Evolutionary conservation across 2,113 vertebrate species (phyloP).

Genomic region (Fukomys damarensis): DNA sequence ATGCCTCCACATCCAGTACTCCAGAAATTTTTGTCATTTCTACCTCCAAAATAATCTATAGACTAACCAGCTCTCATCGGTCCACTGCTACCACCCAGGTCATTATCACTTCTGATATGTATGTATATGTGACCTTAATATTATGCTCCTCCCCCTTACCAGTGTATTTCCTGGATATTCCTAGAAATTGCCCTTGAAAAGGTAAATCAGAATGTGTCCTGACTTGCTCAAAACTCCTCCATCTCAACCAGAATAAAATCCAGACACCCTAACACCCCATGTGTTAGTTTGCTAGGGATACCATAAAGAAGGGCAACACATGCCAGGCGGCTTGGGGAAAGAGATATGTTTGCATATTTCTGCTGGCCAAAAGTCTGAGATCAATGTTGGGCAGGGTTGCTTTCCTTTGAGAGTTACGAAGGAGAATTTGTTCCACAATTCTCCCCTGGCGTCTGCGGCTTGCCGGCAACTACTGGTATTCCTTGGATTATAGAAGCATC

Average conservation of each 20-base stretch:
- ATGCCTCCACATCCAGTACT: background rate
- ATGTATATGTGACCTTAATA: background rate
- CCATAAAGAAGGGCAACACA: background rate
- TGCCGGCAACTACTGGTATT: background rate
- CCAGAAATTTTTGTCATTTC: background rate
- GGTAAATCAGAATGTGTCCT: background rate
- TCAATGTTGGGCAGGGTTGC: fast-evolving
- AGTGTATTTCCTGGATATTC: background rate
- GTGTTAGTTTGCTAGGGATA: background rate
- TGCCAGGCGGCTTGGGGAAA: background rate
- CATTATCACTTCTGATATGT: background rate
- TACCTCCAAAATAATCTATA: background rate
- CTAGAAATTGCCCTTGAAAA: background rate
- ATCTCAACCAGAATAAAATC: background rate
- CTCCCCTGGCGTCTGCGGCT: background rate
- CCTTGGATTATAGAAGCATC: background rate
- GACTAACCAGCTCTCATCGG: background rate
- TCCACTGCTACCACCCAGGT: background rate
- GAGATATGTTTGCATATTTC: background rate
- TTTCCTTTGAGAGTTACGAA: background rate
- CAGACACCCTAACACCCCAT: background rate
- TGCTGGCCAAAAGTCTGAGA: background rate
- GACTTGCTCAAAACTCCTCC: background rate
- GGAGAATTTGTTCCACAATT: too few relatives aligned
- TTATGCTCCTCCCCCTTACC: background rate